A percentile compares a stretch with the other conserved stretches of the same genome.
Evolutionary conservation across 2,888 invertebrate species (phyloP).

Genomic region (Plemyria rubiginata): DNA sequence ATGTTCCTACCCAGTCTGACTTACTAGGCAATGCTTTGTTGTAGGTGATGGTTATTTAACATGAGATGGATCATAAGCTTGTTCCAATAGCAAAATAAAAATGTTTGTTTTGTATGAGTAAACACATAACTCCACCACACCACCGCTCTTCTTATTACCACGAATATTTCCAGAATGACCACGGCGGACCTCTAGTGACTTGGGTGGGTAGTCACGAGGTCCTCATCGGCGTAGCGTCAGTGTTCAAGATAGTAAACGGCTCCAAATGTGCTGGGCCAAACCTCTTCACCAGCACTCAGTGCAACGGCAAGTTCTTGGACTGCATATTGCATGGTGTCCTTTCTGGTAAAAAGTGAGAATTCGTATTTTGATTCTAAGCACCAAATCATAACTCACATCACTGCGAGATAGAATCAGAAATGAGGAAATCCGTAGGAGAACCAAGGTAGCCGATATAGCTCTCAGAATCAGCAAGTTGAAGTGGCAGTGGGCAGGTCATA

Average conservation of each 20-base stretch:
- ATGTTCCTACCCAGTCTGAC: too few relatives aligned
- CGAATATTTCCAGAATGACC: constrained; percentile 58
- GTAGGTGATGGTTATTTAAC: too few relatives aligned
- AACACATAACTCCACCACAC: not conserved
- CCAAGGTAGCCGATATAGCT: too few relatives aligned
- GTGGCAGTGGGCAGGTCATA: too few relatives aligned
- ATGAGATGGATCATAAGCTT: too few relatives aligned
- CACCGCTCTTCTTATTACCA: not conserved
- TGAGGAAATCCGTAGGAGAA: too few relatives aligned
- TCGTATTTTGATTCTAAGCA: not conserved
- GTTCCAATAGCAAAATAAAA: too few relatives aligned
- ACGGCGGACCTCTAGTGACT: constrained; percentile 63
- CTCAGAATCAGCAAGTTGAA: too few relatives aligned
- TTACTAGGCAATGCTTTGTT: too few relatives aligned
- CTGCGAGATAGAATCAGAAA: too few relatives aligned
- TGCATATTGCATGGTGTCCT: constrained; percentile 47
- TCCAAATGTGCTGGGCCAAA: constrained; percentile 56
- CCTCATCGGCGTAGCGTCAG: constrained; percentile 62
- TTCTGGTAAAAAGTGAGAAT: not conserved
- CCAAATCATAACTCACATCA: too few relatives aligned
- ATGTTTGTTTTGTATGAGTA: too few relatives aligned
- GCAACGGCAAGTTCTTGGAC: constrained; percentile 56
- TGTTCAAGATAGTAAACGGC: constrained; percentile 49
- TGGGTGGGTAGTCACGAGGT: constrained; percentile 53
- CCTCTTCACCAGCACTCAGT: constrained; percentile 61